A percentile compares a stretch with the other conserved stretches of the same genome.
These are phyloP conservation scores for Noctua comes DNA, from an alignment of 2,888 invertebrate genomes.

Conservation along the genomic window DNA sequence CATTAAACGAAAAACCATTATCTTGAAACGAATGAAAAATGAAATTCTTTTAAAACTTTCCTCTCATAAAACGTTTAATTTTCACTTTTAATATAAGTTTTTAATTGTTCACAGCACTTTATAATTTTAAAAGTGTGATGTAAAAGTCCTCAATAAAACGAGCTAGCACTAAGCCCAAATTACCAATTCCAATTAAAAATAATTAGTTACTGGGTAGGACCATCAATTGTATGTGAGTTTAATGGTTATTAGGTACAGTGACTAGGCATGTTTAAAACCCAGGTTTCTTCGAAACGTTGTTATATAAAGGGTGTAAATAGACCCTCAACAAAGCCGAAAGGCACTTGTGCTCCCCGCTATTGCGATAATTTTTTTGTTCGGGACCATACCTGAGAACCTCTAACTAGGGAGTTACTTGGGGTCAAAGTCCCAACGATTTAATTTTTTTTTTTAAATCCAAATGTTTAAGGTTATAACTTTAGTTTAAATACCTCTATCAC, in stretches of 20 bases:
- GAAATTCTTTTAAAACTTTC: neutral
- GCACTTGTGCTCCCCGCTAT: too few species aligned
- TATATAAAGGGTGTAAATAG: too few species aligned
- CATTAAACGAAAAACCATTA: neutral
- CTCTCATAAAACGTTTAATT: conserved; percentile 36
- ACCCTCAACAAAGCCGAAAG: too few species aligned
- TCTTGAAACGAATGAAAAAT: neutral
- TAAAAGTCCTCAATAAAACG: conserved; percentile 29
- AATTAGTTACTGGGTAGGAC: conserved; percentile 25
- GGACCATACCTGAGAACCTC: too few species aligned
- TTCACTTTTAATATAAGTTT: conserved; percentile 46
- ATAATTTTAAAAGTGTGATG: conserved; percentile 31
- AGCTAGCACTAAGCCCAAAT: conserved; percentile 42
- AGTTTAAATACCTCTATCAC: too few species aligned
- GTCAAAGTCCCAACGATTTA: too few species aligned
- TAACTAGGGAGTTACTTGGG: too few species aligned
- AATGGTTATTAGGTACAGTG: neutral
- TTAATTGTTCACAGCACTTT: conserved; percentile 38
- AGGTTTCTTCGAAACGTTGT: neutral
- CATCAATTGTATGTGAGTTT: neutral
- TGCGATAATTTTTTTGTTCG: too few species aligned
- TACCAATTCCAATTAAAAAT: conserved; percentile 48
- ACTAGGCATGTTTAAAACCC: neutral
- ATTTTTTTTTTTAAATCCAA: too few species aligned
- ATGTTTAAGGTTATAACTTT: too few species aligned